Evolutionary conservation across 2,888 invertebrate genomes (phyloP), one percentile per base, ranked within the genome.

Genomic region (Sarcophaga caerulescens): DNA sequence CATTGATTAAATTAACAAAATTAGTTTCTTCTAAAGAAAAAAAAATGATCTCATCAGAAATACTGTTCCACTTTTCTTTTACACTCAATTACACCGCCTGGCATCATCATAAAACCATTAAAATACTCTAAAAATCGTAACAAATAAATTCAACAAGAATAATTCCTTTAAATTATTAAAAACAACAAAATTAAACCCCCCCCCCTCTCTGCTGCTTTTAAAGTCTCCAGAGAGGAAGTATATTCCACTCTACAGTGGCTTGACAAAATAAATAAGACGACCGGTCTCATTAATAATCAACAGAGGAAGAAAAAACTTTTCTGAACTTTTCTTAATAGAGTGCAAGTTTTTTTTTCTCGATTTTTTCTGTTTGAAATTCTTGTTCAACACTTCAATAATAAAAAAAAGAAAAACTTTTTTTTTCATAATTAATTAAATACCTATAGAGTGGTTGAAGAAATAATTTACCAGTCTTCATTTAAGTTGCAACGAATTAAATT

Each of bases 401-500:
- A 75, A 75, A 57, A n/a, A 8, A 19, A 21, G 17, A 59, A 4
- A 62, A 78, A 78, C 76, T 63, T 86, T 62, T 65, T 65, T 44
- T 21, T 68, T 78, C 74, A 45, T 44, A 84, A 59, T 81, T 81
- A 81, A 81, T 84, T 86, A 81, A 86, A 86, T 78, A 81, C 71
- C 80, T 81, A 69, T 62, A 78, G 62, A 45, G n/a, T 35, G 35
- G 2, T 2, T 35, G 65, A 83, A 69, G 63, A 63, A 62, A 45
- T 76, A 74, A 74, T 52, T 14, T 17, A 12, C 52, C 52, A 52
- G 52, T 81, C 63, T 69, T 59, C 23, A 69, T 81, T 74, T n/a
- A 81, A 84, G 81, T 84, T 84, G 77, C 74, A 81, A 60, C 60
- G 52, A 81, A 84, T 84, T 84, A 81, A 86, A 86, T 59, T 81